Base-by-base conservation (phyloP, 2,888 invertebrate genomes). In the Diaphora mendica region DNA sequence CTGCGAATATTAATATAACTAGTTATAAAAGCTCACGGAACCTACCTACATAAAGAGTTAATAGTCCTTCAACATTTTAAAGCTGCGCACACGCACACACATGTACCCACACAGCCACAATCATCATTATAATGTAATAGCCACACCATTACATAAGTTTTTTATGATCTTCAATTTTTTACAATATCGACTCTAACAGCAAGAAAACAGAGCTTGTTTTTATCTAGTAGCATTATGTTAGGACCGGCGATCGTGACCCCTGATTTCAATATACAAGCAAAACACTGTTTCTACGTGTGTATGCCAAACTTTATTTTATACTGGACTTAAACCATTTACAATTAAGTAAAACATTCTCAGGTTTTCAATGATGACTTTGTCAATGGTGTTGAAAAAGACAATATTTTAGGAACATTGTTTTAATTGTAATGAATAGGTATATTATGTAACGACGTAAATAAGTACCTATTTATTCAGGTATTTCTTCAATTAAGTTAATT, bases 251-350 rank as follows among this genome's bases (percentile, higher is more conserved):
- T 87, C 87, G 82, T 86, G 88, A 88, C 88, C 87, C 90, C 88
- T 90, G 88, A 87, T 87, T 88, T 82, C 83, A 86, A 86, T 86
- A 83, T 85, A 88, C 86, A 89, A 82, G 89, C 88, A 89, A 90
- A 87, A 83, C 79, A 80, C 76, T 83, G 80, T 85, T 81, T 83
- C 76, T 78, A 82, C 82, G 84, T 88, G 82, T 85, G 83, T 79
- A 86, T 83, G 80, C 26, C 42, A 39, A 70, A 62, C 75, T 79
- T 73, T 73, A 84, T 87, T 86, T 85, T 84, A 79, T 84, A 85
- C 83, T 84, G 51, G 9, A 23, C 51, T 73, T 66, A 71, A 78
- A 78, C 72, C 59, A 77, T 17, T 30, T 83, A 66, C 74, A 80
- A 76, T 79, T 71, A 74, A 75, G 66, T 80, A 79, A 82, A 81